Percentiles rank a stretch among this genome's conserved stretches.
Evolutionary conservation across 2,797 vertebrate genomes (phyloP).

Genomic region (Acrossocheilus fasciatus): DNA sequence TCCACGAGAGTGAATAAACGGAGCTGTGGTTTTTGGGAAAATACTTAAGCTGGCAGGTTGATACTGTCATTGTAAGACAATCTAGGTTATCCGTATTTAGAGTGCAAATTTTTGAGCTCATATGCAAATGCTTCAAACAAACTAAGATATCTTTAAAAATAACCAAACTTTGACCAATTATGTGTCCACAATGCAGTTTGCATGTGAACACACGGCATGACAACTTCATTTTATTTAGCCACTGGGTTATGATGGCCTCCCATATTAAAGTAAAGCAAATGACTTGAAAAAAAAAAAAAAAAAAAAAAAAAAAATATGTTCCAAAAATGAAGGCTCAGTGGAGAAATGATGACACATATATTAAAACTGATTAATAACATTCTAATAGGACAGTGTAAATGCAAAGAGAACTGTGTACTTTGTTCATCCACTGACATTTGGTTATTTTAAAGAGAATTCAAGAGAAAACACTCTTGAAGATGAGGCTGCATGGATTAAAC

Average conservation of each 20-base stretch:
- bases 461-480: neutral
- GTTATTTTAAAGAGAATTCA: neutral
- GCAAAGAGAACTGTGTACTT: neutral
- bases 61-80: constrained; percentile 29
- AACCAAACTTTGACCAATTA: neutral
- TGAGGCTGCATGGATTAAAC: neutral
- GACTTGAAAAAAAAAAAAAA: neutral
- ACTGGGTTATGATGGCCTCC: neutral
- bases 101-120: neutral
- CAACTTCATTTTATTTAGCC: neutral
- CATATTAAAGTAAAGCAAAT: neutral
- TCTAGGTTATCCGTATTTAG: constrained; percentile 11
- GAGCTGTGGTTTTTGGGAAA: constrained; percentile 26
- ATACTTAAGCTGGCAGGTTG: constrained; percentile 9
- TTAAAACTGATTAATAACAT: neutral
- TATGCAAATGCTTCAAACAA: neutral
- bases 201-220: neutral
- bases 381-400: neutral
- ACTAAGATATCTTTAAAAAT: neutral
- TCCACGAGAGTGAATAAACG: constrained; percentile 50
- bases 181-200: neutral
- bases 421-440: neutral
- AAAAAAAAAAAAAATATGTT: neutral
- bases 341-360: neutral
- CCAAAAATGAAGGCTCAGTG: neutral